Percentiles rank a stretch among this genome's conserved stretches.
These are phyloP conservation scores for Lucilia sericata DNA, from an alignment of 1,140 invertebrate genomes.

Conservation along the genomic window DNA sequence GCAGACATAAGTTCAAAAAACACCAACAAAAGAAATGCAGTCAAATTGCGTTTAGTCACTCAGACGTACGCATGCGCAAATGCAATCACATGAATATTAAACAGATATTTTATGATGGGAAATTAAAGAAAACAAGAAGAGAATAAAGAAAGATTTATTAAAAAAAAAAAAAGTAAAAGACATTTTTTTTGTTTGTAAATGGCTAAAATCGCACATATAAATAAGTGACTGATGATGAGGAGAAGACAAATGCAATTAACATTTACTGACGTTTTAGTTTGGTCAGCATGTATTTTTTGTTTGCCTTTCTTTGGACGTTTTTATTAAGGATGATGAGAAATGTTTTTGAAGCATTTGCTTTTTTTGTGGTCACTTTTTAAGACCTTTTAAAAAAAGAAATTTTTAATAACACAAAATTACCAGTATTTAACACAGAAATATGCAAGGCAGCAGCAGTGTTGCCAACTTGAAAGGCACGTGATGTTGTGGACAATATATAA, in stretches of 20 bases:
- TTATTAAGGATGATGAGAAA: neutral
- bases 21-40: no score
- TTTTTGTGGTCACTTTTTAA: neutral
- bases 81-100: neutral
- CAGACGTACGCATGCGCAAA: neutral
- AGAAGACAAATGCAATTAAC: constrained; percentile 26
- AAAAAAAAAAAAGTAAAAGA: neutral
- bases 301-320: neutral
- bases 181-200: neutral
- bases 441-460: neutral
- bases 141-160: neutral
- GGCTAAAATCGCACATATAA: neutral
- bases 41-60: neutral
- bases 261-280: neutral
- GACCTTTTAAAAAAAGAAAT: neutral
- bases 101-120: neutral
- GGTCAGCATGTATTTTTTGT: neutral
- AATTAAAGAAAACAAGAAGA: neutral
- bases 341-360: neutral
- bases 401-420: constrained; percentile 14
- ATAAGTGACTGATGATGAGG: constrained; percentile 19
- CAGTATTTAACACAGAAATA: neutral
- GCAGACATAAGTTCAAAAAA: neutral
- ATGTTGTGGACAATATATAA: no score
- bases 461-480: neutral